A percentile compares a stretch with the other conserved stretches of the same genome.
Evolutionary conservation across 1,140 invertebrate species (phyloP).

Genomic region (Bombyx mori): DNA sequence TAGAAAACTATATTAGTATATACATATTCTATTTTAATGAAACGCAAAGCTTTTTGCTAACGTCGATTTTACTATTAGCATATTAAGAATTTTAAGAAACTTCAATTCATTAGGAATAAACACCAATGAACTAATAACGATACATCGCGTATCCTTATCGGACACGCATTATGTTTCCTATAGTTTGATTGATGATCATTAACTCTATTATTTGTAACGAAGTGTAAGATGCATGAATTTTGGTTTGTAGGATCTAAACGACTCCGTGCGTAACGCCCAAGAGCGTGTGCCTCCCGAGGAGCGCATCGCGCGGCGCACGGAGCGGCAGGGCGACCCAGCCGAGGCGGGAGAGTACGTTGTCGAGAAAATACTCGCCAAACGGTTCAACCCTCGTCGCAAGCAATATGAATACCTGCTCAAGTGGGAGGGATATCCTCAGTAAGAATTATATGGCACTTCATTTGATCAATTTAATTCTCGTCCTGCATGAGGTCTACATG

Average conservation of each 20-base stretch:
- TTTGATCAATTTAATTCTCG: no score
- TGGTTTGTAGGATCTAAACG: conserved; percentile 28
- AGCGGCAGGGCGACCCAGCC: conserved; percentile 51
- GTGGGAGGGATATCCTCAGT: conserved; percentile 84
- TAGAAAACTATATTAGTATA: no score
- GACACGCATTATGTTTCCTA: no score
- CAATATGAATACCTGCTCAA: conserved; percentile 86
- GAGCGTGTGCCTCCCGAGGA: conserved; percentile 61
- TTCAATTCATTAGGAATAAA: background rate
- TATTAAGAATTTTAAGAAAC: no score
- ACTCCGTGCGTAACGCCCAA: conserved; percentile 52
- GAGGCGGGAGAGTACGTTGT: conserved; percentile 76
- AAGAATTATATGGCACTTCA: conserved; percentile 38
- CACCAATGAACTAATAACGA: background rate
- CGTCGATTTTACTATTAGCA: no score
- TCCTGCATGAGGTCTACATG: no score
- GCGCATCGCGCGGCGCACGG: conserved; percentile 60
- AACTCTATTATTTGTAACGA: background rate
- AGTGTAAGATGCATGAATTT: background rate
- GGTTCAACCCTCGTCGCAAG: conserved; percentile 83
- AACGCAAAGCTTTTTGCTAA: no score
- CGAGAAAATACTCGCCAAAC: conserved; percentile 85
- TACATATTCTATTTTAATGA: no score
- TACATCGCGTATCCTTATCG: background rate
- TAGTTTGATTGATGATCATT: no score